Base-by-base conservation (phyloP, 1,140 invertebrate species). In the Panagrolaimus sp. region DNA sequence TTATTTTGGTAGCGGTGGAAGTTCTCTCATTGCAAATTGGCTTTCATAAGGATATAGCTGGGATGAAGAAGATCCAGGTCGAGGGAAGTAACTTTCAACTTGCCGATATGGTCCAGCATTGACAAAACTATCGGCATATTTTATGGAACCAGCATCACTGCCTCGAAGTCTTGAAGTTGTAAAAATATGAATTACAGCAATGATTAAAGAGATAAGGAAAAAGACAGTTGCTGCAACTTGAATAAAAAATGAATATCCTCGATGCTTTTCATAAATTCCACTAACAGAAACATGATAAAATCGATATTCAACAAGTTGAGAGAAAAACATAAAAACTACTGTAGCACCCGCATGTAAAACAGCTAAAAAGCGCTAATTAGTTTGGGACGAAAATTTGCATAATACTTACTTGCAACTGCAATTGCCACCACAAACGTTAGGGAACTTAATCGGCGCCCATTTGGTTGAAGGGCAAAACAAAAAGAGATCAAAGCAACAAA, bases 261-360 rank as follows among this genome's bases (percentile, higher is more conserved):
- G 43, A 38, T 76, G 75, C 26, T 76, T 76, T 77, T 77, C 75
- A 48, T 77, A 77, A 32, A 79, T 77, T 46, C 75, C 75, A 68
- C 68, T 71, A 43, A 77, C 75, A 46, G 46, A 67, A 55, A 79
- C 75, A 65, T 77, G 77, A 48, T 66, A 77, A 26, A 77, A 77
- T 24, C 75, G 68, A 68, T 77, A 77, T 75, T 77, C 75, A 7
- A 76, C 75, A 72, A 77, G 79, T 62, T 77, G 75, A n/a, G 75
- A 76, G 21, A 77, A 73, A 8, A 77, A 24, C 15, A 68, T 46
- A 55, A 79, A 77, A 47, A 71, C 52, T 14, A 79, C 17, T 43
- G 72, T 66, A 47, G 47, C 52, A 38, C 67, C 68, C 17, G 47
- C 45, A 65, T 79, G 77, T n/a, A 71, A 12, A 46, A 68, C 10